Percentiles rank a stretch among this genome's conserved stretches.
These are phyloP conservation scores for Panthera uncia DNA, from an alignment of 2,113 vertebrate species.

Conservation along the genomic window DNA sequence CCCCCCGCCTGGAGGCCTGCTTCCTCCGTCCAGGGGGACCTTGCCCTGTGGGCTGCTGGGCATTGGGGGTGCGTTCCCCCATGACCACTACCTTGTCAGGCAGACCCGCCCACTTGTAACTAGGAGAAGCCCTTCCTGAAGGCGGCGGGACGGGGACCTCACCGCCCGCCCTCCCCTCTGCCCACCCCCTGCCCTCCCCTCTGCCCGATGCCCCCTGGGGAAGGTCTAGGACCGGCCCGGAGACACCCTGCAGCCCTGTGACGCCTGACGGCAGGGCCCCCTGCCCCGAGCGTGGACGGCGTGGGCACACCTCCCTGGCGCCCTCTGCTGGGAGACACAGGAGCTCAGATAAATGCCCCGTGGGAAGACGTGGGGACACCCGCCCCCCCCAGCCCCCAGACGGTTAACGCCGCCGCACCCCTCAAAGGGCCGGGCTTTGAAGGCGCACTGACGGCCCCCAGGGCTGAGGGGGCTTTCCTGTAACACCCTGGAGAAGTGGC, in stretches of 20 bases:
- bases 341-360: too few species aligned
- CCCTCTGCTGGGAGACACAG: not conserved
- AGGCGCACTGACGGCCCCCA: fast-evolving
- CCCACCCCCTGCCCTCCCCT: fast-evolving
- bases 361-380: fast-evolving
- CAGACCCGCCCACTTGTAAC: too few species aligned
- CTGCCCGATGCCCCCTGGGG: fast-evolving
- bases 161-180: too few species aligned
- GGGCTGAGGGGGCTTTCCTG: not conserved
- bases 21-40: not conserved
- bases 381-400: fast-evolving
- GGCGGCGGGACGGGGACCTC: not conserved
- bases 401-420: fast-evolving
- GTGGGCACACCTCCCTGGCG: not conserved
- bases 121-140: not conserved
- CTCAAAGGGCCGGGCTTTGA: not conserved
- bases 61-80: too few species aligned
- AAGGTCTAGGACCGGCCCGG: not conserved
- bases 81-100: not conserved
- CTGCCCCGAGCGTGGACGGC: not conserved
- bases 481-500: fast-evolving
- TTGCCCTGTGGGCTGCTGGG: not conserved
- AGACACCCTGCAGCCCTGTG: too few species aligned
- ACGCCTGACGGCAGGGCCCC: fast-evolving
- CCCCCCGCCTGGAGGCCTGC: not conserved